phyloP scores from a whole-genome alignment of 1,140 invertebrate genomes.

The Caenorhabditis tropicalis region DNA sequence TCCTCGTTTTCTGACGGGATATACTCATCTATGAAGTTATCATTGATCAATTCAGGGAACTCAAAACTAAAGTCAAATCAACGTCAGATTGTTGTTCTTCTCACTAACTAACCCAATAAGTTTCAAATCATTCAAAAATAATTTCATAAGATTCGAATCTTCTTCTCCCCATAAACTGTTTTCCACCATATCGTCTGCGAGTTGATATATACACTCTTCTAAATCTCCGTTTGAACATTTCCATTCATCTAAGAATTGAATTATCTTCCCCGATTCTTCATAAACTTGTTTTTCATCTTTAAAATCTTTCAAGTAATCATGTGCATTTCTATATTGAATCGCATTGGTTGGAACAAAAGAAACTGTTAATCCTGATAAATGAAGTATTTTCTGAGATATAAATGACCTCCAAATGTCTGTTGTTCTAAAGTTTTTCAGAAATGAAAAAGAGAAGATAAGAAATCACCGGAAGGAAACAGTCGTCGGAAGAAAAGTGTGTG shows the following conservation, averaged over 20 bases:
- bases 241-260: background rate
- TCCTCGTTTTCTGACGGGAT: background rate
- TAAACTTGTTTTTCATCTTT: conserved; percentile 27
- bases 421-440: conserved; percentile 65
- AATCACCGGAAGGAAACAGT: conserved; percentile 57
- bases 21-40: background rate
- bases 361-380: conserved; percentile 50
- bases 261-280: background rate
- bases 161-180: background rate
- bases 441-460: conserved; percentile 61
- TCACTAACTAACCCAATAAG: conserved; percentile 48
- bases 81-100: background rate
- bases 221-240: background rate
- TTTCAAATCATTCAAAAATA: background rate
- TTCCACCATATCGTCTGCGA: background rate
- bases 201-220: background rate
- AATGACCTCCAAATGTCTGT: conserved; percentile 59
- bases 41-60: background rate
- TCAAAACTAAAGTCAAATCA: conserved; percentile 59
- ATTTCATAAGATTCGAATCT: background rate
- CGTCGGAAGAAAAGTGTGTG: conserved; percentile 67
- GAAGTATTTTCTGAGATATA: conserved; percentile 57
- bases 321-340: conserved; percentile 54
- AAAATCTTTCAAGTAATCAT: conserved; percentile 57
- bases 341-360: conserved; percentile 55